These are phyloP conservation scores for Oceanites oceanicus DNA, from an alignment of 2,113 vertebrate genomes.

Conservation along the genomic window DNA sequence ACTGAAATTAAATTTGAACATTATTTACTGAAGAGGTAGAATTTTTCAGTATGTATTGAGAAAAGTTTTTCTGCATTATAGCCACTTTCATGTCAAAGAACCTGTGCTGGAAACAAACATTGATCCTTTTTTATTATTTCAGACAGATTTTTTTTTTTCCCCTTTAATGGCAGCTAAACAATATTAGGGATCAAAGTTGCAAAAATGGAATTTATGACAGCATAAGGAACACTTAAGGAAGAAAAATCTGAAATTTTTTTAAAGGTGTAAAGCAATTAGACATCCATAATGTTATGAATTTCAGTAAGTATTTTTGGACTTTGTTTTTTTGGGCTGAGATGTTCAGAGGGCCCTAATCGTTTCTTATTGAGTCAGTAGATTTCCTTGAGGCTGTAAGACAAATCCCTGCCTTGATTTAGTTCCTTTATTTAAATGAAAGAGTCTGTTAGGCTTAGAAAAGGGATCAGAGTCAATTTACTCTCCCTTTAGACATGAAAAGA, in stretches of 20 bases:
- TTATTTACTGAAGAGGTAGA: background rate
- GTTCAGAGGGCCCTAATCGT: background rate
- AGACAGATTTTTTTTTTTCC: background rate
- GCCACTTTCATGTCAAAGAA: background rate
- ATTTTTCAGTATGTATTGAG: background rate
- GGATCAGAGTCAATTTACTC: constrained; percentile 8
- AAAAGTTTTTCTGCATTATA: background rate
- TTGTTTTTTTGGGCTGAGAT: background rate
- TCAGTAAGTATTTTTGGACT: background rate
- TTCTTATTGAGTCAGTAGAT: background rate
- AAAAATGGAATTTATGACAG: background rate
- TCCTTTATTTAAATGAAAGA: background rate
- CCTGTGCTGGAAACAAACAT: background rate
- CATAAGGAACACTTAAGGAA: background rate
- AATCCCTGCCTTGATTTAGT: background rate
- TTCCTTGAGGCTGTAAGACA: background rate
- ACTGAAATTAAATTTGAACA: background rate
- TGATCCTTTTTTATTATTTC: background rate
- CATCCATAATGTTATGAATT: background rate
- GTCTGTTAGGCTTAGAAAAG: background rate
- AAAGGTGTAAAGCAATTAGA: background rate
- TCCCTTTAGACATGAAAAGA: constrained; percentile 3
- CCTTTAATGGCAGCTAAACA: background rate
- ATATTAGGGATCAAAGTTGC: background rate
- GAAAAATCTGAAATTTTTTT: background rate